These are phyloP conservation scores for Micrastur ruficollis DNA, from an alignment of 2,797 vertebrate species.

Conservation along the genomic window DNA sequence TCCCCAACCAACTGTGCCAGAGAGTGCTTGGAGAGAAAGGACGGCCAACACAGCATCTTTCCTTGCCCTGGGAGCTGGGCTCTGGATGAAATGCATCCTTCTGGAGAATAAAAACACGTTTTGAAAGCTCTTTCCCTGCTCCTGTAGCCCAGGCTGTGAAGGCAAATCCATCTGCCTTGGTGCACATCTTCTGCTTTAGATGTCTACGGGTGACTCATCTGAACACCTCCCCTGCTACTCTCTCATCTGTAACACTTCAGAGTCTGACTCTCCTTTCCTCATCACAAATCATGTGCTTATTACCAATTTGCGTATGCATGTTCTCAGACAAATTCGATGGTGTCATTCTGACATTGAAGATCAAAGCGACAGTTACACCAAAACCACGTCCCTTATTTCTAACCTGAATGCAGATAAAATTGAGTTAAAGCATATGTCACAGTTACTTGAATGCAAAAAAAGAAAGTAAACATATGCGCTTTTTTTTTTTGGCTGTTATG, in stretches of 20 bases:
- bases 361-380: background rate
- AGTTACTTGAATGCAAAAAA: background rate
- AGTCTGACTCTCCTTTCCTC: background rate
- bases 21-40: background rate
- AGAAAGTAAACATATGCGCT: background rate
- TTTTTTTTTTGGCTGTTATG: background rate
- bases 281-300: background rate
- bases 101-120: background rate
- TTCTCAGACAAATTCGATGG: background rate
- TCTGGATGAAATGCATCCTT: background rate
- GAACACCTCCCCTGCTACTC: background rate
- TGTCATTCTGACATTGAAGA: background rate
- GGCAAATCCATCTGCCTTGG: background rate
- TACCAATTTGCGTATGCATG: background rate
- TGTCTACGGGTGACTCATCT: background rate
- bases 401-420: background rate
- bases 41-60: slow-evolving; percentile 44
- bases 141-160: background rate
- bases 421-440: background rate
- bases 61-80: background rate
- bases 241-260: background rate
- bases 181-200: background rate
- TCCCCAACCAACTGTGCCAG: slow-evolving; percentile 42
- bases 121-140: background rate
- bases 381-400: background rate